Percentiles rank a stretch among this genome's conserved stretches.
phyloP scores from a whole-genome alignment of 2,113 vertebrate species.

The Rattus norvegicus region GRCr8 NC_086036.1:82778501-82779000 shows the following conservation, averaged over 20 bases:
- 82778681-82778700: not conserved
- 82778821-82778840: not conserved
- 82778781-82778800: not conserved
- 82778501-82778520: not conserved
- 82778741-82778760: not conserved
- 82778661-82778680: not conserved
- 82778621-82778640: not conserved
- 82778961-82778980: no score
- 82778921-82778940: no score
- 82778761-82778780: not conserved
- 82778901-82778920: no score
- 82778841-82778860: not conserved
- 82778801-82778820: no score
- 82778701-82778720: not conserved
- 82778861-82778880: no score
- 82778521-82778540: not conserved
- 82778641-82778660: not conserved
- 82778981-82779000: no score
- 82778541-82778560: not conserved
- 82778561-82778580: not conserved
- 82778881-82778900: no score
- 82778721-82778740: not conserved
- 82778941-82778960: no score
- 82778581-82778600: accelerated
- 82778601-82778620: accelerated